Evolutionary conservation across 2,113 vertebrate genomes (phyloP), one percentile per base, ranked within the genome.

Genomic region (Arvicanthis niloticus): DNA sequence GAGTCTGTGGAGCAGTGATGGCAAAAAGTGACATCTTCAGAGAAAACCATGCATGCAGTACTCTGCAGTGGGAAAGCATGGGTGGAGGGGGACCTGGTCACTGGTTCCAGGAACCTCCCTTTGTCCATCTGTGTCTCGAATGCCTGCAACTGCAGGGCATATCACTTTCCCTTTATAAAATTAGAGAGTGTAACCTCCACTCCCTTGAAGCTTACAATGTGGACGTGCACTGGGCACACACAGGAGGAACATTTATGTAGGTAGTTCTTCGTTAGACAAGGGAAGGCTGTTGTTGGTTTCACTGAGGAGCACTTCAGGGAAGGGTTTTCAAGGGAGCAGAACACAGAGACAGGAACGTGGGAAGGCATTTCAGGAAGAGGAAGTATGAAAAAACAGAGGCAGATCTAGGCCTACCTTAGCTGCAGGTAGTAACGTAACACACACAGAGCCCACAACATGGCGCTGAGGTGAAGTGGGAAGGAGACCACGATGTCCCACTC

Each of bases 251-350:
- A 17, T 24, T 37, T 34, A 34, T 3, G 48, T 51, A 51, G 13
- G 56, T 21, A 19, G 45, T 87, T 92, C 80, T 91, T 58, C 29
- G 29, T 8, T 34, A 89, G n/a, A 88, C 40, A 68, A 73, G 92
- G 94, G 40, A 72, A 40, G 12, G 68, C 40, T 86, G 53, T 53
- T 56, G 34, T 48, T 68, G 22, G 75, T 70, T 94, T 80, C 68
- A 73, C 73, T 58, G 89, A 87, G 73, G 51, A 68, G 3, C 42
- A 8, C 56, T 3, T 42, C 73, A 80, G 89, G 89, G 88, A 94
- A 85, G 80, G 12, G 56, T 78, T 94, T 42, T 93, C 78, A 77
- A 68, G 62, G 58, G 51, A 92, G 75, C 76, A 96, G 78, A 84
- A 31, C 48, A 6, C 11, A 21, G 60, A 40, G 62, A 90, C 75